Evolutionary conservation across 2,797 vertebrate species (phyloP).

Genomic region (Merluccius polli): DNA sequence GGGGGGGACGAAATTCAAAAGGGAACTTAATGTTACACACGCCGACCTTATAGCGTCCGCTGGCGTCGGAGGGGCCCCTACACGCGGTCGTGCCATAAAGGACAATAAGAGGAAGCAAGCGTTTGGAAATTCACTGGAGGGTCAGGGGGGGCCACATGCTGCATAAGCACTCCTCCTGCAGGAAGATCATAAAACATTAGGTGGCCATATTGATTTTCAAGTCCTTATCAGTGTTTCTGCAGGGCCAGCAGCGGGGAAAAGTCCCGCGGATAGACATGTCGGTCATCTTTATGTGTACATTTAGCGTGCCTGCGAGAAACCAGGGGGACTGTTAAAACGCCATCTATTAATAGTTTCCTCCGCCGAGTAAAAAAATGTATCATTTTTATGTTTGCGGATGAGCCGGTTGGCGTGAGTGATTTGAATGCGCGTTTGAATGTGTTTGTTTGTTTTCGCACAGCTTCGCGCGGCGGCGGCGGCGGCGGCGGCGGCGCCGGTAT

Average conservation of each 20-base stretch:
- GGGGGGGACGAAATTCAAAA: not conserved
- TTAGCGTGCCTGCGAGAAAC: constrained; percentile 30
- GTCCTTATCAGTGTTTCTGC: constrained; percentile 61
- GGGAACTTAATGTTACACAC: not conserved
- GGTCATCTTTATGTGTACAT: constrained; percentile 63
- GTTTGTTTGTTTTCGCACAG: not conserved
- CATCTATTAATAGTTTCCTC: constrained; percentile 36
- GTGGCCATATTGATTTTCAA: constrained; percentile 61
- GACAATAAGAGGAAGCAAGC: constrained; percentile 46
- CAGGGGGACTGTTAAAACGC: constrained; percentile 38
- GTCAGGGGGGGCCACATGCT: constrained; percentile 63
- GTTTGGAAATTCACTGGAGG: constrained; percentile 28
- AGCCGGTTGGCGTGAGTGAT: not conserved
- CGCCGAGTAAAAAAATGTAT: constrained; percentile 17
- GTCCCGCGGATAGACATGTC: constrained; percentile 46
- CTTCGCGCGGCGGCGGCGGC: not conserved
- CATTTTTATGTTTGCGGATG: constrained; percentile 25
- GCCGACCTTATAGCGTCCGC: not conserved
- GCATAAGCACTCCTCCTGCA: constrained; percentile 62
- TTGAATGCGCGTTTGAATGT: not conserved
- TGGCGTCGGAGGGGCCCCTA: not conserved
- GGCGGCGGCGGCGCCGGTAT: too few species aligned
- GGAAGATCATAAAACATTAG: constrained; percentile 66
- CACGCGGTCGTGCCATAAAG: constrained; percentile 22
- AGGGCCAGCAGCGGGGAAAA: constrained; percentile 56